phyloP scores from a whole-genome alignment of 2,113 vertebrate genomes.

The Motacilla alba region DNA sequence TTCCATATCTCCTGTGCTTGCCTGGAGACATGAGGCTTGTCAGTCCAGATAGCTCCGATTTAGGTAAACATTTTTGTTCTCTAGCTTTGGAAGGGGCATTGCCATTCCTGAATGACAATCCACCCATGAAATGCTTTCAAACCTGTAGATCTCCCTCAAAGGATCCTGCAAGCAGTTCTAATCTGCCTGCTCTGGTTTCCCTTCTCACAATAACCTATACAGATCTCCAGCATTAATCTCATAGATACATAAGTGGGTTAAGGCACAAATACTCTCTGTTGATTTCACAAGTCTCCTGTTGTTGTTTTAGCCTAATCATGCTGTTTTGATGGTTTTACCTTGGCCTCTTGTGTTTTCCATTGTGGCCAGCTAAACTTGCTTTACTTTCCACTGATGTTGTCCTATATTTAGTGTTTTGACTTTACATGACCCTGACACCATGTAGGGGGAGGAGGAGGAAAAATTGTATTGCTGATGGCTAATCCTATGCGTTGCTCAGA shows the following conservation, averaged over 20 bases:
- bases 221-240: background rate
- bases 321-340: conserved; percentile 13
- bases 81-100: background rate
- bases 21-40: background rate
- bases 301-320: background rate
- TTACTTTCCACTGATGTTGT: conserved; percentile 2
- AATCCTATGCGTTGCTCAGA: conserved; percentile 17
- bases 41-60: background rate
- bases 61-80: background rate
- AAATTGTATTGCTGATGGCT: conserved; percentile 33
- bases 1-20: background rate
- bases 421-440: conserved; percentile 23
- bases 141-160: background rate
- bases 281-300: background rate
- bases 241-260: background rate
- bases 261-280: background rate
- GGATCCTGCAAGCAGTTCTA: background rate
- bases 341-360: background rate
- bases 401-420: conserved; percentile 53
- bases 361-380: conserved; percentile 4
- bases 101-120: background rate
- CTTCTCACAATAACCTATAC: background rate
- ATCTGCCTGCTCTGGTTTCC: background rate
- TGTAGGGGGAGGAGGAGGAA: conserved; percentile 21
- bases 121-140: background rate